phyloP scores from a whole-genome alignment of 2,888 invertebrate genomes.

The Polylopha cassiicola region DNA sequence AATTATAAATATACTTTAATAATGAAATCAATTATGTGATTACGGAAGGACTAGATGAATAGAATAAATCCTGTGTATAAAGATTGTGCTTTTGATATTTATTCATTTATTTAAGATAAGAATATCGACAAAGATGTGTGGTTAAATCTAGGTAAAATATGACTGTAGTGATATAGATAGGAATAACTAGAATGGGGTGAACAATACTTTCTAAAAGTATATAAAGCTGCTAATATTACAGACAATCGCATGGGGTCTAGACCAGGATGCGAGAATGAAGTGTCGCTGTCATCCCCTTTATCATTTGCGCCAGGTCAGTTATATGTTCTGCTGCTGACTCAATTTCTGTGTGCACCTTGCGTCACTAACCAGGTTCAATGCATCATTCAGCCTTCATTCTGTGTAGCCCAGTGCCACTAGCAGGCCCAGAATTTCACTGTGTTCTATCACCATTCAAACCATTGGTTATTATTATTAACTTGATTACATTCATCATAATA shows the following conservation, averaged over 20 bases:
- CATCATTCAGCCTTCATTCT: slow-evolving; percentile 26
- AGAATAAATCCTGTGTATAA: slow-evolving; percentile 29
- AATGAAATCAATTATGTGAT: no score
- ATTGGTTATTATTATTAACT: slow-evolving; percentile 12
- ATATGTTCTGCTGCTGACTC: slow-evolving; percentile 67
- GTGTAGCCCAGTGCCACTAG: slow-evolving; percentile 17
- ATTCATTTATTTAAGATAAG: not conserved
- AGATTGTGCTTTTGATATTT: slow-evolving; percentile 35
- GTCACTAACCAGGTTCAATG: slow-evolving; percentile 64
- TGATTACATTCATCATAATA: no score
- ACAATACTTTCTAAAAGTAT: slow-evolving; percentile 36
- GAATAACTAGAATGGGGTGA: no score
- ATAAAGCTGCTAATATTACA: slow-evolving; percentile 68
- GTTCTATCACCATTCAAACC: slow-evolving; percentile 13
- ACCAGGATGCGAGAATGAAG: slow-evolving; percentile 72
- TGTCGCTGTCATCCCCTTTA: slow-evolving; percentile 74
- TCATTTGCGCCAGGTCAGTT: slow-evolving; percentile 77
- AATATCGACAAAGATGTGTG: no score
- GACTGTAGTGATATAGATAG: not conserved
- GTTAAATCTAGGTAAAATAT: no score
- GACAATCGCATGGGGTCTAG: slow-evolving; percentile 75
- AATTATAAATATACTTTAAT: no score
- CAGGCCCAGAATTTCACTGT: slow-evolving; percentile 9
- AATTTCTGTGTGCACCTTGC: slow-evolving; percentile 70
- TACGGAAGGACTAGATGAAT: no score